Conservation (phyloP, 1,140 invertebrate species). For the Drosophila tsacasi region DNA sequence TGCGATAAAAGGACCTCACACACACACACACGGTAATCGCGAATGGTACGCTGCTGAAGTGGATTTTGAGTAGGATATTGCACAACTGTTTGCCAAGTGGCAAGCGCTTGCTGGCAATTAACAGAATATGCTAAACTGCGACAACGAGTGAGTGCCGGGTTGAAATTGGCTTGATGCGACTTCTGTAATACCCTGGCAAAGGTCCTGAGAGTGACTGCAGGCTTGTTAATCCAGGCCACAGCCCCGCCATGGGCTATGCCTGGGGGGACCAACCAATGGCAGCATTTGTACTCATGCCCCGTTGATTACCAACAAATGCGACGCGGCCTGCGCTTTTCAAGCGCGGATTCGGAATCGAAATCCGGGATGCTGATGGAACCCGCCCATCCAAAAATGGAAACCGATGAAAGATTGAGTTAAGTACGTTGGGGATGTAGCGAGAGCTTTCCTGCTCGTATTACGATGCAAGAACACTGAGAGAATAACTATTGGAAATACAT, state of each 20-base stretch:
- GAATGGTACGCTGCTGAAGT: slow-evolving; percentile 49
- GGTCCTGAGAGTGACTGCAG: not conserved
- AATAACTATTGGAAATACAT: not conserved
- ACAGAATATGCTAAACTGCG: slow-evolving; percentile 66
- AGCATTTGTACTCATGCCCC: slow-evolving; percentile 19
- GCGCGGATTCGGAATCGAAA: not conserved
- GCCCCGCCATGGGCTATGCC: not conserved
- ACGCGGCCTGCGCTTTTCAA: slow-evolving; percentile 28
- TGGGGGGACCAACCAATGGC: slow-evolving; percentile 4
- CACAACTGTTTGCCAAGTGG: slow-evolving; percentile 59
- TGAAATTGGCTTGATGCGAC: not conserved
- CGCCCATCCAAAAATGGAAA: not conserved
- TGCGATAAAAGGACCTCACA: slow-evolving; percentile 53
- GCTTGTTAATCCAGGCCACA: not conserved
- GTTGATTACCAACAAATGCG: slow-evolving; percentile 44
- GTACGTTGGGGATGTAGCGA: slow-evolving; percentile 4
- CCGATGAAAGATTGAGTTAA: slow-evolving; percentile 9
- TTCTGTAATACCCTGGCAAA: slow-evolving; percentile 15
- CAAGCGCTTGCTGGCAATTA: slow-evolving; percentile 64
- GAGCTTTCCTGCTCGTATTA: not conserved
- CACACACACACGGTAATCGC: slow-evolving; percentile 59
- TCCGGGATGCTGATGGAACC: not conserved
- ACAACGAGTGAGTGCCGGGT: slow-evolving; percentile 31
- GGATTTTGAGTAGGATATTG: slow-evolving; percentile 66
- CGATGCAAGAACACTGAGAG: not conserved